phyloP scores from a whole-genome alignment of 2,888 invertebrate species.

The Drosophila neonasuta region DNA sequence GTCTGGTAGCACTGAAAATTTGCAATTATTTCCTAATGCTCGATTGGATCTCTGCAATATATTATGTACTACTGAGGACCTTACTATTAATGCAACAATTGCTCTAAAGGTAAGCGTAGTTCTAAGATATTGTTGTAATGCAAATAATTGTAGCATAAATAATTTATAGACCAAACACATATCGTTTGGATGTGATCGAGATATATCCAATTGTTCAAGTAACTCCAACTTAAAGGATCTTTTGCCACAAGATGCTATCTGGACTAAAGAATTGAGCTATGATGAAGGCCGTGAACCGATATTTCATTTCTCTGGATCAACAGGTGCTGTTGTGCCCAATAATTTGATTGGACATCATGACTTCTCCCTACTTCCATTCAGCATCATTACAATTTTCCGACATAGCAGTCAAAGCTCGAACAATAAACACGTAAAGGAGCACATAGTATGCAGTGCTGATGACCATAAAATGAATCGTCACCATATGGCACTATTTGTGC shows the following conservation, averaged over 20 bases:
- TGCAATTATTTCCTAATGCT: constrained; percentile 81
- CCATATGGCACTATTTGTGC: constrained; percentile 98
- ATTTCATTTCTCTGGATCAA: constrained; percentile 97
- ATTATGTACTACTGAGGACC: constrained; percentile 79
- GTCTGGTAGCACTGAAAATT: constrained; percentile 79
- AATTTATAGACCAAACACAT: constrained; percentile 86
- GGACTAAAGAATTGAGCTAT: constrained; percentile 91
- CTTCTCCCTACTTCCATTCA: constrained; percentile 90
- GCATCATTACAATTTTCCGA: constrained; percentile 96
- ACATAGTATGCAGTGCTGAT: constrained; percentile 97
- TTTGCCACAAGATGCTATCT: constrained; percentile 86
- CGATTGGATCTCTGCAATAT: constrained; percentile 82
- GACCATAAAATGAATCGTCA: constrained; percentile 99
- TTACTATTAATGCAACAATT: constrained; percentile 80
- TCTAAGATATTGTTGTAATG: not conserved
- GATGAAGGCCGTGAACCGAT: constrained; percentile 95
- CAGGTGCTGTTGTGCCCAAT: constrained; percentile 92
- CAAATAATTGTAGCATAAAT: not conserved
- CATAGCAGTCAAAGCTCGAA: constrained; percentile 89
- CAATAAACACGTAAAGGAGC: constrained; percentile 97
- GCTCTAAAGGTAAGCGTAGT: constrained; percentile 78
- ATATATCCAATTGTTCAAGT: constrained; percentile 83
- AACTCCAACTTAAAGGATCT: constrained; percentile 74
- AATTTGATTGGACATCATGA: constrained; percentile 87
- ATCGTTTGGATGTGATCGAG: constrained; percentile 97